Evolutionary conservation across 2,113 vertebrate genomes (phyloP).

Genomic region (Aplodontia rufa): DNA sequence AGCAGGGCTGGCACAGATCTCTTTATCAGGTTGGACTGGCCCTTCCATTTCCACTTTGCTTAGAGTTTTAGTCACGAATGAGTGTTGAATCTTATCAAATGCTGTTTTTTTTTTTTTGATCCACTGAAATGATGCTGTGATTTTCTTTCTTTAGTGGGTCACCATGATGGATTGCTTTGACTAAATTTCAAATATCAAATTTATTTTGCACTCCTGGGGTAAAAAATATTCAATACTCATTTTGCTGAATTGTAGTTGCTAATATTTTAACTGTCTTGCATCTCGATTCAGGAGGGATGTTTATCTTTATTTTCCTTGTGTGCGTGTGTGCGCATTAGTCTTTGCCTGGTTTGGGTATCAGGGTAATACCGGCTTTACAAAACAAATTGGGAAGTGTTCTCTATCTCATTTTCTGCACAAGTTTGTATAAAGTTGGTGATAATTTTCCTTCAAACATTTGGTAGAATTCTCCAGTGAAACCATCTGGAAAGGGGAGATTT

Average conservation of each 20-base stretch:
- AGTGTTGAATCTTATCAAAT: background rate
- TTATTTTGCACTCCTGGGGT: background rate
- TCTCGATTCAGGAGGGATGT: background rate
- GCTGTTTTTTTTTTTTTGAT: background rate
- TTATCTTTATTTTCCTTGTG: background rate
- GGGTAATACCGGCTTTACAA: background rate
- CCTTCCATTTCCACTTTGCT: background rate
- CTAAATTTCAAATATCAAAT: background rate
- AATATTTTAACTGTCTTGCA: background rate
- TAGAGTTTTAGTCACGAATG: background rate
- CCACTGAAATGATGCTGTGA: background rate
- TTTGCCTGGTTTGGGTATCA: background rate
- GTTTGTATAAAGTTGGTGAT: background rate
- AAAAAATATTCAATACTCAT: background rate
- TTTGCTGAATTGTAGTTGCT: background rate
- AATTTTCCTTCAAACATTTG: conserved; percentile 52
- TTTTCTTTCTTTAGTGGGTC: background rate
- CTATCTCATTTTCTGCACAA: conserved; percentile 1
- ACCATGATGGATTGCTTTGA: background rate
- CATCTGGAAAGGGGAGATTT: background rate
- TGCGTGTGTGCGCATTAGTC: background rate
- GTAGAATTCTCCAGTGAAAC: conserved; percentile 33
- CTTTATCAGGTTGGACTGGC: background rate
- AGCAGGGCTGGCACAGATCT: background rate
- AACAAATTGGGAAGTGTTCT: background rate